phyloP scores from a whole-genome alignment of 2,113 vertebrate species.

The Camelus bactrianus region DNA sequence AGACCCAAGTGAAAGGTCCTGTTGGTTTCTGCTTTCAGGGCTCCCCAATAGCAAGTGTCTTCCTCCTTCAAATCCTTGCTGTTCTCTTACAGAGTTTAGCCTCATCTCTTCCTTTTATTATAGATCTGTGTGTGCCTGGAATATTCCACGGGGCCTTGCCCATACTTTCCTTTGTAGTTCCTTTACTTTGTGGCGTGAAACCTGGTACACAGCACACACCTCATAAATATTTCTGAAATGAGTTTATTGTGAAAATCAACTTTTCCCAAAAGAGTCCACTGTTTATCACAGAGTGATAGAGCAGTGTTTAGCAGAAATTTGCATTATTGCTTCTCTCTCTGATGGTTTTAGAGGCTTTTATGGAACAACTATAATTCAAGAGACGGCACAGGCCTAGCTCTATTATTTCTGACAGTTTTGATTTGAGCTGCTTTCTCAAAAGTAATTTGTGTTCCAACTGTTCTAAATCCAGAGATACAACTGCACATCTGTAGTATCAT shows the following conservation, averaged over 20 bases:
- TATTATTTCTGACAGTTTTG: conserved; percentile 78
- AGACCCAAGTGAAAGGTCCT: neutral
- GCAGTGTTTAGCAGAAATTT: conserved; percentile 67
- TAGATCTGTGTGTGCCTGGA: neutral
- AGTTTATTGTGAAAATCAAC: neutral
- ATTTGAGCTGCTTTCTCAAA: conserved; percentile 81
- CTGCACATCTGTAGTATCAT: conserved; percentile 51
- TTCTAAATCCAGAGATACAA: conserved; percentile 66
- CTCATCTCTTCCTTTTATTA: neutral
- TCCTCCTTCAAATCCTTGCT: neutral
- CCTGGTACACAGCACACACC: neutral
- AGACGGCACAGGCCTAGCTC: conserved; percentile 56
- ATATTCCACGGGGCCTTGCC: neutral
- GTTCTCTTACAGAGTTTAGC: neutral
- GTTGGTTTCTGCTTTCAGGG: neutral
- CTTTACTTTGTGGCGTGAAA: neutral
- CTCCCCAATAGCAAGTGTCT: neutral
- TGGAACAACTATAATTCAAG: conserved; percentile 76
- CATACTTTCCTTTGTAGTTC: neutral
- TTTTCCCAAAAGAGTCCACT: neutral
- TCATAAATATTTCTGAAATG: neutral
- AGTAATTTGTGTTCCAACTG: conserved; percentile 77
- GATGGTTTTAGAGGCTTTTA: conserved; percentile 64
- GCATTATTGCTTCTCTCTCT: conserved; percentile 61
- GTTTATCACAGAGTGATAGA: neutral